phyloP scores from a whole-genome alignment of 1,140 invertebrate genomes.

The Trinorchestia longiramus region DNA sequence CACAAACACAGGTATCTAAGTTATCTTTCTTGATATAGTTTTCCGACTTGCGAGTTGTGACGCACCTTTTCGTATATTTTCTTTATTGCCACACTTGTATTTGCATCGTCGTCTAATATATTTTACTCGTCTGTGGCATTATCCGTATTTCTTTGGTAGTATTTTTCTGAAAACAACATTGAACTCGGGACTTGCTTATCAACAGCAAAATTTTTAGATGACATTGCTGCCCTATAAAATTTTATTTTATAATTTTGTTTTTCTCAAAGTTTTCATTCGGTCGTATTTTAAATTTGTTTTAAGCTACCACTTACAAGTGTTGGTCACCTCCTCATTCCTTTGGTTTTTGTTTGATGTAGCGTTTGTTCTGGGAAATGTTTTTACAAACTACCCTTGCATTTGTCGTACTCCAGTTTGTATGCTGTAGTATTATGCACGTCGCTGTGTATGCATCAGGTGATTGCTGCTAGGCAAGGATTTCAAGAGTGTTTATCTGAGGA shows the following conservation, averaged over 20 bases:
- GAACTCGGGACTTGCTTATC: not conserved
- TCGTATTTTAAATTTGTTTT: not conserved
- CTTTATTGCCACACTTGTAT: not conserved
- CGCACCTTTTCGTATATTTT: not conserved
- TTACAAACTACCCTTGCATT: not conserved
- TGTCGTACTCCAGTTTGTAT: not conserved
- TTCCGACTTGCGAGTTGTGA: not conserved
- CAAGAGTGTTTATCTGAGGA: not conserved
- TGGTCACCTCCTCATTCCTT: not conserved
- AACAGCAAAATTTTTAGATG: not conserved
- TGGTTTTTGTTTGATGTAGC: not conserved
- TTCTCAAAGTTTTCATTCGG: not conserved
- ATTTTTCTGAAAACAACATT: not conserved
- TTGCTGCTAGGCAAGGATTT: not conserved
- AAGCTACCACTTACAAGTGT: not conserved
- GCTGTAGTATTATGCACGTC: not conserved
- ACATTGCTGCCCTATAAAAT: not conserved
- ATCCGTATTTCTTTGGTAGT: not conserved
- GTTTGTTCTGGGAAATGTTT: not conserved
- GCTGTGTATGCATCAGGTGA: not conserved
- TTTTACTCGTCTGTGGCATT: not conserved
- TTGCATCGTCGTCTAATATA: too few species aligned
- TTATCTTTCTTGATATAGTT: not conserved
- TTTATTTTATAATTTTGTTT: not conserved
- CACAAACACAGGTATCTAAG: not conserved